These are phyloP conservation scores for Echeneis naucrates DNA, from an alignment of 2,797 vertebrate species.

Conservation along the genomic window DNA sequence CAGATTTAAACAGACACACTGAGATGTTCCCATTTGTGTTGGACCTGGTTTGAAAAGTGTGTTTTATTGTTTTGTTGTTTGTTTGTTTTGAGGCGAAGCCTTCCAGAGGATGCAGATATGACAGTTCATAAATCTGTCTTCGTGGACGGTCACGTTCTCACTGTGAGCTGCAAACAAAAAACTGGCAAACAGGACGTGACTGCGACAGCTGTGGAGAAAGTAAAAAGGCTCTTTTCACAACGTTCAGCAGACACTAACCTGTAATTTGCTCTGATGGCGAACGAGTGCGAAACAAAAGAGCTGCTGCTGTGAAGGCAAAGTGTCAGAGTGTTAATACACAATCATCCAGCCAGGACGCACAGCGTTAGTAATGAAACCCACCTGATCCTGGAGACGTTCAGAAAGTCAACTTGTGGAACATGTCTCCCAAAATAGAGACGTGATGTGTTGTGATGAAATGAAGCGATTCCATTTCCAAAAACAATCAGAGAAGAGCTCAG, in stretches of 20 bases:
- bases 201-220: background rate
- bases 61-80: no score
- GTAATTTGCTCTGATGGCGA: slow-evolving; percentile 10
- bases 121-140: background rate
- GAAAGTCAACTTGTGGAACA: slow-evolving; percentile 5
- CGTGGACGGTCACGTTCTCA: background rate
- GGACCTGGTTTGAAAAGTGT: no score
- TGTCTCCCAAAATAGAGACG: slow-evolving; percentile 27
- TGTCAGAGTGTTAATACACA: background rate
- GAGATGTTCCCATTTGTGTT: no score
- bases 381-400: no score
- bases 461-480: slow-evolving; percentile 43
- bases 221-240: background rate
- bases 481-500: slow-evolving; percentile 56
- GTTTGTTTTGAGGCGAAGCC: no score
- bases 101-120: no score
- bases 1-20: no score
- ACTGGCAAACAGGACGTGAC: background rate
- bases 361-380: background rate
- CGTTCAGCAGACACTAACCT: background rate
- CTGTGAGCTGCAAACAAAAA: background rate
- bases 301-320: background rate
- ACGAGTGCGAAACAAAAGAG: slow-evolving; percentile 10
- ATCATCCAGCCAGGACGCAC: background rate
- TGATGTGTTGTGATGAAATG: slow-evolving; percentile 18